Evolutionary conservation across 2,797 vertebrate genomes (phyloP), one percentile per base, ranked within the genome.

Genomic region (Aphelocoma californica): DNA sequence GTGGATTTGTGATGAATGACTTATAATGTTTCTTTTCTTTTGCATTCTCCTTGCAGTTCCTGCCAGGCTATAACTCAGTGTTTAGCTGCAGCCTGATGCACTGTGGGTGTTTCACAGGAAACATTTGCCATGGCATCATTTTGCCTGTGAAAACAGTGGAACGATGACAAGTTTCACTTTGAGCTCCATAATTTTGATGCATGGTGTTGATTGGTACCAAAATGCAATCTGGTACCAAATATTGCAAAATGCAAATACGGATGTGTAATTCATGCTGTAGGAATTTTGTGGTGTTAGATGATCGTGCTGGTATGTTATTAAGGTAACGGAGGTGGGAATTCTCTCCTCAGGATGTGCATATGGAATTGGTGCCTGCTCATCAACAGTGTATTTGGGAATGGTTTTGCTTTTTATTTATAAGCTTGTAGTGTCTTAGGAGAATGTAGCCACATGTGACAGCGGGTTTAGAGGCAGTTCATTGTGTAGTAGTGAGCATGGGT

Each of bases 21-120:
- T 90, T 15, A 32, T 12, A 23, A 31, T 20, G 6, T 90, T 86
- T 58, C 61, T 83, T 85, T 73, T 75, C 51, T 87, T 79, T 83
- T 71, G 17, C 87, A 50, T 87, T 80, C 31, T 73, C 44, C 18
- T 40, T 93, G 75, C 71, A 79, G 71, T 74, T 80, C 36, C 72
- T 89, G 57, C 72, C 79, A 67, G 81, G 51, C 86, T 82, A 44
- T 54, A 90, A 40, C 50, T 86, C 69, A 23, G 65, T 73, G 60
- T 71, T 93, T 78, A 58, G 38, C 67, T 96, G 61, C 61, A 92
- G 75, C 82, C 81, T 91, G 64, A 19, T 31, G 36, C 26, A 8
- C 61, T 47, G 81, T 23, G 84, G 48, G 44, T 82, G 69, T 80
- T 86, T 56, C n/a, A 70, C 42, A 31, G 25, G 69, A 58, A 89